Conservation (phyloP, 2,888 invertebrate genomes). For the Calliscelio sp. region DNA sequence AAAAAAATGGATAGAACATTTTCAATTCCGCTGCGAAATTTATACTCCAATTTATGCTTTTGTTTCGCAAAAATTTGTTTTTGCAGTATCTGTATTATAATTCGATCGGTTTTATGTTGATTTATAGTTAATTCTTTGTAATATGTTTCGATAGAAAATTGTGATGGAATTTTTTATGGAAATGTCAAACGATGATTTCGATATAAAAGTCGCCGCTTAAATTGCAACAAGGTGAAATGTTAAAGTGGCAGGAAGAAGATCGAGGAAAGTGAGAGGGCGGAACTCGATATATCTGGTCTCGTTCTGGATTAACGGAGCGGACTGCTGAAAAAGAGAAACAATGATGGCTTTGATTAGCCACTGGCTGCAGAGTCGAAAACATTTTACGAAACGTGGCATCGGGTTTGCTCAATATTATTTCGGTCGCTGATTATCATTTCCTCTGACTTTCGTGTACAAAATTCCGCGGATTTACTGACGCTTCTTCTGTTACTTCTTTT, state of each 20-base stretch:
- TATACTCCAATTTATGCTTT: too few species aligned
- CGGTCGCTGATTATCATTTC: background rate
- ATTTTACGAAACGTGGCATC: conserved; percentile 51
- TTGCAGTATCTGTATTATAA: too few species aligned
- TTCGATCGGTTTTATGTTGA: too few species aligned
- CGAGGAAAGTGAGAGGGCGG: conserved; percentile 46
- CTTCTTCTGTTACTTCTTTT: conserved; percentile 8
- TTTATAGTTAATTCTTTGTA: too few species aligned
- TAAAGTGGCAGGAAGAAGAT: conserved; percentile 59
- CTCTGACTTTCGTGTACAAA: too few species aligned
- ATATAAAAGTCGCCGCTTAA: conserved; percentile 41
- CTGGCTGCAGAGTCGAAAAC: conserved; percentile 45
- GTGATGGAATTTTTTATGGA: too few species aligned
- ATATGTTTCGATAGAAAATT: too few species aligned
- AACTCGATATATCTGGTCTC: conserved; percentile 49
- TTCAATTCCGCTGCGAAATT: too few species aligned
- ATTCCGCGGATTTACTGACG: too few species aligned
- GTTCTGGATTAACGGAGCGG: conserved; percentile 50
- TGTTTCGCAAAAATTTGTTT: too few species aligned
- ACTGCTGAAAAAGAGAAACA: conserved; percentile 65
- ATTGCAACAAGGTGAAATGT: conserved; percentile 56
- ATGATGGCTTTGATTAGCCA: conserved; percentile 70
- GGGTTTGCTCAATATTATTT: conserved; percentile 1
- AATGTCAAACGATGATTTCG: too few species aligned
- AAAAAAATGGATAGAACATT: too few species aligned